These are phyloP conservation scores for Tromatobia lineatoria DNA, from an alignment of 2,888 invertebrate genomes.

Conservation along the genomic window DNA sequence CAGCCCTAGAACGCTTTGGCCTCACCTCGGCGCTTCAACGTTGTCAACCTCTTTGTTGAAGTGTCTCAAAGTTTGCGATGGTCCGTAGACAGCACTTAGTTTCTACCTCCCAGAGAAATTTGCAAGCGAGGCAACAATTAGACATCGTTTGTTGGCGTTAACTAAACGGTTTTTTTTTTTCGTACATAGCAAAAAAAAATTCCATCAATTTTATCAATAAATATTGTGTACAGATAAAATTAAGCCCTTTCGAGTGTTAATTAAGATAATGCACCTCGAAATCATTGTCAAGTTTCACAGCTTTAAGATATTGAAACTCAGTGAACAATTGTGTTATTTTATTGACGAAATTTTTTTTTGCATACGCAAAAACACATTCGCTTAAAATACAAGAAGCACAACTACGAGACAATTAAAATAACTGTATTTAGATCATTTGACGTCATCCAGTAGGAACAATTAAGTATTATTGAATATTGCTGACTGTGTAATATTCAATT, in stretches of 20 bases:
- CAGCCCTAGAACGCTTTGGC: constrained; percentile 20
- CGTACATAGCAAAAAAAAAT: too few species aligned
- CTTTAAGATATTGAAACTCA: too few species aligned
- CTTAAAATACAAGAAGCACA: too few species aligned
- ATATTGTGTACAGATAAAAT: neutral
- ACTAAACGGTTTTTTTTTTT: neutral
- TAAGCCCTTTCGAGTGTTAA: neutral
- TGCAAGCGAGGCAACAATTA: neutral
- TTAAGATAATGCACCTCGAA: neutral
- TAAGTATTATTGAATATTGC: too few species aligned
- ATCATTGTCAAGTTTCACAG: too few species aligned
- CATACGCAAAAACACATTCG: too few species aligned
- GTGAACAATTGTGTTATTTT: too few species aligned
- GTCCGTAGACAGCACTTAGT: constrained; percentile 3
- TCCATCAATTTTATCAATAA: neutral
- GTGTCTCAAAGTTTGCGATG: constrained; percentile 21
- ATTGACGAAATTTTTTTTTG: too few species aligned
- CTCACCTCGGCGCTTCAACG: neutral
- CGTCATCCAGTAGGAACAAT: too few species aligned
- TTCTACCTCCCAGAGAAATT: constrained; percentile 13
- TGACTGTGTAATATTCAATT: too few species aligned
- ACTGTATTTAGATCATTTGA: too few species aligned
- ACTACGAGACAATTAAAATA: too few species aligned
- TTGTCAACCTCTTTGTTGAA: constrained; percentile 27
- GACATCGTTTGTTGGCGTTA: neutral